phyloP scores from a whole-genome alignment of 2,113 vertebrate genomes.

The Origma solitaria region DNA sequence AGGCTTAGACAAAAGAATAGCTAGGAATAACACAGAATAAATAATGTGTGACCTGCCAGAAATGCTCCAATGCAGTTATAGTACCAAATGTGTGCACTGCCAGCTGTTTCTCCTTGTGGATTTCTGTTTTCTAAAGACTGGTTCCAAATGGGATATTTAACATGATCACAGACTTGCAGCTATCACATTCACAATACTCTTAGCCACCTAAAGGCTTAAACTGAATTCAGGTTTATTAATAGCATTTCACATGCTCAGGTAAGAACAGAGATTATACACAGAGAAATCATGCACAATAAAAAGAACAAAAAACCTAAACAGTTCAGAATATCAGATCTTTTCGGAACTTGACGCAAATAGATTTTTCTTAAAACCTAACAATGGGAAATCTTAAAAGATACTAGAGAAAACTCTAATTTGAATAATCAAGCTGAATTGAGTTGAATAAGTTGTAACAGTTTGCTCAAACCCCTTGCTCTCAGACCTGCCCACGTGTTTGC shows the following conservation, averaged over 20 bases:
- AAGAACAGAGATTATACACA: neutral
- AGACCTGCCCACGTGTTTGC: slow-evolving; percentile 90
- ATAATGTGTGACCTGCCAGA: neutral
- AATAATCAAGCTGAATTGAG: neutral
- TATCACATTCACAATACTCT: neutral
- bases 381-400: neutral
- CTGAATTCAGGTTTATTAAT: neutral
- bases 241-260: neutral
- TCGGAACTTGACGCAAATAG: neutral
- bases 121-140: neutral
- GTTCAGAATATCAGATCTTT: neutral
- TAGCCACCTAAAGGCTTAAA: neutral
- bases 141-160: neutral
- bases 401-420: neutral
- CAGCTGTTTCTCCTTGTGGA: neutral
- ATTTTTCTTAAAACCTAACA: neutral
- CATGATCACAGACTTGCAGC: neutral
- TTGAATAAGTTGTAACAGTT: neutral
- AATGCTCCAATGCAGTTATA: neutral
- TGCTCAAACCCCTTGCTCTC: slow-evolving; percentile 17
- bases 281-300: rapidly evolving
- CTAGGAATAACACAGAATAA: neutral
- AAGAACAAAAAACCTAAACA: neutral
- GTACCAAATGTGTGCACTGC: neutral
- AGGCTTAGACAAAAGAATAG: neutral